Percentiles rank a stretch among this genome's conserved stretches.
Evolutionary conservation across 2,888 invertebrate genomes (phyloP).

Genomic region (Linhomoeus sp.): DNA sequence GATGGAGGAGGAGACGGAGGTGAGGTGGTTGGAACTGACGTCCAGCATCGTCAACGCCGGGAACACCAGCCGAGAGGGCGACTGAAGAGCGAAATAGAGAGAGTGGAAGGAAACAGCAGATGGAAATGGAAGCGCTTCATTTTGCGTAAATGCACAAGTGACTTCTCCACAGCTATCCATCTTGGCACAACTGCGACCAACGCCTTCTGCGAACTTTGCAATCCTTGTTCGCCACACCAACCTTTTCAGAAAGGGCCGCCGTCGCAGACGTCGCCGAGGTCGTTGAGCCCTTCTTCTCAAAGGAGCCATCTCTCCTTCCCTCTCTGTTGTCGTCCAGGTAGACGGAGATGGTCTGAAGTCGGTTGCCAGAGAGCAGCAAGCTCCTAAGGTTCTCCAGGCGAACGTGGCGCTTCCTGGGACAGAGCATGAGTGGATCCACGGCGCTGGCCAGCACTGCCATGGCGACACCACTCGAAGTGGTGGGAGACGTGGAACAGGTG

Average conservation of each 20-base stretch:
- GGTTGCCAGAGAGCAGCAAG: slow-evolving; percentile 63
- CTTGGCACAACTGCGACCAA: no score
- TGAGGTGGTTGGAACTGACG: slow-evolving; percentile 63
- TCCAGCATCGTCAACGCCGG: slow-evolving; percentile 86
- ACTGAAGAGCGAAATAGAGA: no score
- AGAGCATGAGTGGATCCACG: slow-evolving; percentile 10
- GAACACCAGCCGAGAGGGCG: slow-evolving; percentile 44
- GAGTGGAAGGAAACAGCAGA: no score
- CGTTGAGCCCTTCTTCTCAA: background rate
- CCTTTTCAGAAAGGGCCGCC: background rate
- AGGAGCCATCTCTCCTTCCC: background rate
- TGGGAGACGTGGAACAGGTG: background rate
- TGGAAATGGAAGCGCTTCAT: no score
- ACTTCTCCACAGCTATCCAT: no score
- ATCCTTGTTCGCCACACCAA: no score
- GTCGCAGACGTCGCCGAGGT: background rate
- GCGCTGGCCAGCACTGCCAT: slow-evolving; percentile 8
- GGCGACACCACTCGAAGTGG: background rate
- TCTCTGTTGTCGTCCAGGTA: background rate
- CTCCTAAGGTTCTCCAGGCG: slow-evolving; percentile 60
- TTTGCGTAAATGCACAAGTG: no score
- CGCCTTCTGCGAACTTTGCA: no score
- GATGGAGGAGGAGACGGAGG: slow-evolving; percentile 49
- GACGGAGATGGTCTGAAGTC: slow-evolving; percentile 45
- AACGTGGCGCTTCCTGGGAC: slow-evolving; percentile 40